Evolutionary conservation across 2,113 vertebrate genomes (phyloP).

Genomic region (Dermatemys mawii): DNA sequence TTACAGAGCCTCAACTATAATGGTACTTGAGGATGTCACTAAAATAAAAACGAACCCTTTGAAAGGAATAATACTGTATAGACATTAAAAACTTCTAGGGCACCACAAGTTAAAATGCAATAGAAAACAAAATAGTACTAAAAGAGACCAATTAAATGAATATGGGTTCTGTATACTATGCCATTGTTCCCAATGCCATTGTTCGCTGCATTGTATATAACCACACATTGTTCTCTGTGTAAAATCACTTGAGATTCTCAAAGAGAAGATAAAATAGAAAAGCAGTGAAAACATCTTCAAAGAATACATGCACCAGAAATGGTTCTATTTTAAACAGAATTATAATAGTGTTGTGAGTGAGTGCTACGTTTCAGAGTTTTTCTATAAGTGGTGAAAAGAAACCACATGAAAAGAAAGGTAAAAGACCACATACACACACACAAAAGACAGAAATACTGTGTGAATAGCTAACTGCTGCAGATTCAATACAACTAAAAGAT

Average conservation of each 20-base stretch:
- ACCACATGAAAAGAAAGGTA: background rate
- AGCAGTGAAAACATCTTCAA: slow-evolving; percentile 6
- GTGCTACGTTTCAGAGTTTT: slow-evolving; percentile 1
- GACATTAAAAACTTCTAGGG: slow-evolving; percentile 3
- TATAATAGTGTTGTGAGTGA: background rate
- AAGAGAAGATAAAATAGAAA: slow-evolving; percentile 35
- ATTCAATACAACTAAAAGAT: background rate
- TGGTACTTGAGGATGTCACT: background rate
- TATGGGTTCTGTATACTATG: background rate
- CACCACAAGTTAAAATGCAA: background rate
- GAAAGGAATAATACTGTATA: background rate
- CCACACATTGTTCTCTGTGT: background rate
- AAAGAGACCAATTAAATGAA: background rate
- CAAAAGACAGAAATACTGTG: background rate
- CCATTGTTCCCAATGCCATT: slow-evolving; percentile 12
- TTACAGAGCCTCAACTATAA: background rate
- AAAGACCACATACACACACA: background rate
- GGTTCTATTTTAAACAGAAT: background rate
- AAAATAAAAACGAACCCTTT: background rate
- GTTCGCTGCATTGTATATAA: slow-evolving; percentile 10
- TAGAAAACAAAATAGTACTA: background rate
- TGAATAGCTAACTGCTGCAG: background rate
- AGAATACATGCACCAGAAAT: background rate
- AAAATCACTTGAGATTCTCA: slow-evolving; percentile 49
- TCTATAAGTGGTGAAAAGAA: slow-evolving; percentile 7